Evolutionary conservation across 1,140 invertebrate species (phyloP).

Genomic region (Heliconius nattereri): DNA sequence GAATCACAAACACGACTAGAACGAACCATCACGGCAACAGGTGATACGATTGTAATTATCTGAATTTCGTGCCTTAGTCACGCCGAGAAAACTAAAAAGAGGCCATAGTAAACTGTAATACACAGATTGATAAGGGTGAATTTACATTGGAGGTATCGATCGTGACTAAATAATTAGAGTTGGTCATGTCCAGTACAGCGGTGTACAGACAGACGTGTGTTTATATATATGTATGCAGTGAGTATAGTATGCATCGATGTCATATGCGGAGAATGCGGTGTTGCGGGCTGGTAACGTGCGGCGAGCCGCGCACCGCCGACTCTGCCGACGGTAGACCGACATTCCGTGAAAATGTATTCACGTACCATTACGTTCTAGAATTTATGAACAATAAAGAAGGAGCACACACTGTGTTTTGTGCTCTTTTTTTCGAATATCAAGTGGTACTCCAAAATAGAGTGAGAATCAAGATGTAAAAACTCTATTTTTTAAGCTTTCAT

Average conservation of each 20-base stretch:
- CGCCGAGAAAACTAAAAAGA: background rate
- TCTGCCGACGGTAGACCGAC: constrained; percentile 43
- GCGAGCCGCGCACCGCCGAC: constrained; percentile 45
- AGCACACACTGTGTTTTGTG: background rate
- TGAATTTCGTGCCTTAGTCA: constrained; percentile 48
- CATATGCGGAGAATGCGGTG: constrained; percentile 52
- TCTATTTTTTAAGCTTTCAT: no score
- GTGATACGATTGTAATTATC: constrained; percentile 50
- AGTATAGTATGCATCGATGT: constrained; percentile 40
- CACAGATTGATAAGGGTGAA: background rate
- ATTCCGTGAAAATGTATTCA: constrained; percentile 45
- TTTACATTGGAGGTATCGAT: background rate
- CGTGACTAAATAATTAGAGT: constrained; percentile 25
- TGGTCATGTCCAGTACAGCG: background rate
- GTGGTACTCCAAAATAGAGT: no score
- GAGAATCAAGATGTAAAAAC: no score
- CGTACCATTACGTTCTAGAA: constrained; percentile 12
- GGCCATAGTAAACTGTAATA: background rate
- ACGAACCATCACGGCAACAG: constrained; percentile 46
- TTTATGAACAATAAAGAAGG: background rate
- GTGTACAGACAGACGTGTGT: background rate
- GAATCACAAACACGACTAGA: constrained; percentile 31
- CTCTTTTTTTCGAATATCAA: no score
- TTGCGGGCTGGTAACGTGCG: constrained; percentile 51
- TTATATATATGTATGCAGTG: background rate